These are phyloP conservation scores for Cladorhizidae sp. DNA, from an alignment of 37 sponge, comb jelly and placozoan species.

Conservation along the genomic window DNA sequence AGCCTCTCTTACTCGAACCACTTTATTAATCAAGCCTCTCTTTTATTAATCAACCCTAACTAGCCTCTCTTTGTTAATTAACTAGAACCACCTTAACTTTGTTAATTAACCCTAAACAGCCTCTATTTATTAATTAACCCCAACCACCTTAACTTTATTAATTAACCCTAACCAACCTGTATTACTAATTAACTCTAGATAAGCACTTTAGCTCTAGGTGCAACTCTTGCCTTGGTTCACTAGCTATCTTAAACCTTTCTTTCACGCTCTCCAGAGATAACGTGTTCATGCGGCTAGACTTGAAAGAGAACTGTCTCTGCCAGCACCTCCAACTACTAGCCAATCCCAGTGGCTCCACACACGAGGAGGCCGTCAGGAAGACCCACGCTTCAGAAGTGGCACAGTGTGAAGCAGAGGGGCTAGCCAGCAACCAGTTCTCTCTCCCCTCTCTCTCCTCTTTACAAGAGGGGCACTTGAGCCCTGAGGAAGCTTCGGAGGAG, in stretches of 20 bases:
- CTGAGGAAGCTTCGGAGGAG: background rate
- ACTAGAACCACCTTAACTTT: too few species aligned
- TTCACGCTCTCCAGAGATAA: background rate
- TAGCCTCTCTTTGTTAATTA: too few species aligned
- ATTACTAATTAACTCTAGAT: too few species aligned
- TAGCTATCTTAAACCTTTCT: background rate
- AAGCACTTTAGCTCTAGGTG: background rate
- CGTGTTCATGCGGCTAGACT: slow-evolving; percentile 57
- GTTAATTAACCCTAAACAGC: too few species aligned
- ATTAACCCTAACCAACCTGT: too few species aligned
- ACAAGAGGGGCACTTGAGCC: background rate
- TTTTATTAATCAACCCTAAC: too few species aligned
- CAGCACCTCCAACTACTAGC: slow-evolving; percentile 63
- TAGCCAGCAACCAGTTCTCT: background rate
- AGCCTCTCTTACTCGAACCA: too few species aligned
- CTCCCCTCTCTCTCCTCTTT: background rate
- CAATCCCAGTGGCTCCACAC: slow-evolving; percentile 74
- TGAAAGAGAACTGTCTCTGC: slow-evolving; percentile 67
- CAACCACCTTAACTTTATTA: too few species aligned
- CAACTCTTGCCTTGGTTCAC: background rate
- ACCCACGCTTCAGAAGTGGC: background rate
- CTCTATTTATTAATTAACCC: too few species aligned
- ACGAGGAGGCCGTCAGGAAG: slow-evolving; percentile 60
- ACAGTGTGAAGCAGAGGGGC: background rate
- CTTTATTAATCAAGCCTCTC: too few species aligned